phyloP scores from a whole-genome alignment of 2,888 invertebrate genomes.

The Spialia ferax region DNA sequence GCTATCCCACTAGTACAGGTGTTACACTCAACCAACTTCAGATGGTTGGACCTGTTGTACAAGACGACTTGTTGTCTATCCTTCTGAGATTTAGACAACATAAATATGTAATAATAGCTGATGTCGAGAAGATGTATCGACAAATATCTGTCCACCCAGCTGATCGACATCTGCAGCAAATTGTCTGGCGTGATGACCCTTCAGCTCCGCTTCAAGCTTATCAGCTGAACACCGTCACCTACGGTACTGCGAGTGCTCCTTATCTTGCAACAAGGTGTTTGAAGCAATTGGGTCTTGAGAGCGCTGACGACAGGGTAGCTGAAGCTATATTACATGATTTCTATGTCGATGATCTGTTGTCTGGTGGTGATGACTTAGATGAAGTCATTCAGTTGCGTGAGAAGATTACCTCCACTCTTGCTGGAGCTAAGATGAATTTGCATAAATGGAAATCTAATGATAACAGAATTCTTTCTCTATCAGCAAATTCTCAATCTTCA shows the following conservation, averaged over 20 bases:
- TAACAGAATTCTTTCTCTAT: constrained; percentile 28
- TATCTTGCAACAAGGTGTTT: constrained; percentile 49
- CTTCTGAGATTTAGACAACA: constrained; percentile 19
- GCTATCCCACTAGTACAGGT: constrained; percentile 34
- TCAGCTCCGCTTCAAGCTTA: constrained; percentile 25
- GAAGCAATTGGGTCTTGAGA: constrained; percentile 46
- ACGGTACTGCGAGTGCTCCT: constrained; percentile 50
- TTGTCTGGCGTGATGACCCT: constrained; percentile 47
- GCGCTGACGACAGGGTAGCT: constrained; percentile 39
- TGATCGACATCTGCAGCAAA: constrained; percentile 37
- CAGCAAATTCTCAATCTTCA: constrained; percentile 11
- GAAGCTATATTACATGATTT: constrained; percentile 47
- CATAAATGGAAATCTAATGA: constrained; percentile 50
- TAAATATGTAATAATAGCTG: constrained; percentile 45
- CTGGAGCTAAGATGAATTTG: constrained; percentile 46
- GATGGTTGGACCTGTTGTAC: constrained; percentile 46
- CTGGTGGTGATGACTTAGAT: constrained; percentile 39
- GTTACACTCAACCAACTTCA: constrained; percentile 29
- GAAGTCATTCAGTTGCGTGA: constrained; percentile 35
- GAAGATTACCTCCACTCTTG: constrained; percentile 40
- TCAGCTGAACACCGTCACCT: constrained; percentile 50
- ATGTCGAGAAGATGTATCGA: constrained; percentile 44
- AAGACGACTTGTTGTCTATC: constrained; percentile 45
- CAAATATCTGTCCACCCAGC: constrained; percentile 44
- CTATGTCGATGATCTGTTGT: constrained; percentile 47